A percentile compares a stretch with the other conserved stretches of the same genome.
Evolutionary conservation across 1,140 invertebrate species (phyloP).

Genomic region (Habropoda laboriosa): DNA sequence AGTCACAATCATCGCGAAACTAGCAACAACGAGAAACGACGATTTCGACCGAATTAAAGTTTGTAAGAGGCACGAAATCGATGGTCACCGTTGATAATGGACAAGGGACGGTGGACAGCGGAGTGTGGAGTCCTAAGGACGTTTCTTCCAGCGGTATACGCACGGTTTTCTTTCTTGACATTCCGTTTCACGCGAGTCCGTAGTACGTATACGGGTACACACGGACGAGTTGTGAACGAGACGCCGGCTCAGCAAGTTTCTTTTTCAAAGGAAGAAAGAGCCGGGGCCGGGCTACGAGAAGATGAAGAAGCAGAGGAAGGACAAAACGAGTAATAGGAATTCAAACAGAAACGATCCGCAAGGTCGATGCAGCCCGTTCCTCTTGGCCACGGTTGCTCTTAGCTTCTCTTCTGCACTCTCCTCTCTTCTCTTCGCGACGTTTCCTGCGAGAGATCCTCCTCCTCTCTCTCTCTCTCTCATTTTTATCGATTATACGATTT

Average conservation of each 20-base stretch:
- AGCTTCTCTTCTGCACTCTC: background rate
- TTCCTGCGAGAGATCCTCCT: no score
- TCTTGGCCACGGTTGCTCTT: background rate
- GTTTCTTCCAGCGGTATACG: background rate
- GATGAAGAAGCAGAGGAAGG: constrained; percentile 44
- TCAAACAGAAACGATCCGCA: constrained; percentile 66
- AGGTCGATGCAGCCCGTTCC: constrained; percentile 51
- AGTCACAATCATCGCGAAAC: no score
- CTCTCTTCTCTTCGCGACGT: constrained; percentile 1
- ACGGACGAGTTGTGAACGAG: constrained; percentile 62
- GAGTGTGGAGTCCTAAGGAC: background rate
- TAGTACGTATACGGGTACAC: constrained; percentile 23
- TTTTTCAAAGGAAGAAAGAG: constrained; percentile 59
- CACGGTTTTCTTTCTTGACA: constrained; percentile 46
- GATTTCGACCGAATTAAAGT: background rate
- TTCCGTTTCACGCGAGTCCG: constrained; percentile 38
- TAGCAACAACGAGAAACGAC: background rate
- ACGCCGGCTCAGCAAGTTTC: constrained; percentile 67
- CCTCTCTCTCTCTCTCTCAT: no score
- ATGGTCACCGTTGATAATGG: constrained; percentile 2
- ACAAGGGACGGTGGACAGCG: no score
- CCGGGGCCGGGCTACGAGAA: constrained; percentile 33
- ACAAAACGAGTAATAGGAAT: constrained; percentile 58
- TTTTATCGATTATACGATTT: constrained; percentile 16
- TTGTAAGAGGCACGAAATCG: background rate